Conservation (phyloP, 2,113 vertebrate genomes). For the Pipra filicauda region DNA sequence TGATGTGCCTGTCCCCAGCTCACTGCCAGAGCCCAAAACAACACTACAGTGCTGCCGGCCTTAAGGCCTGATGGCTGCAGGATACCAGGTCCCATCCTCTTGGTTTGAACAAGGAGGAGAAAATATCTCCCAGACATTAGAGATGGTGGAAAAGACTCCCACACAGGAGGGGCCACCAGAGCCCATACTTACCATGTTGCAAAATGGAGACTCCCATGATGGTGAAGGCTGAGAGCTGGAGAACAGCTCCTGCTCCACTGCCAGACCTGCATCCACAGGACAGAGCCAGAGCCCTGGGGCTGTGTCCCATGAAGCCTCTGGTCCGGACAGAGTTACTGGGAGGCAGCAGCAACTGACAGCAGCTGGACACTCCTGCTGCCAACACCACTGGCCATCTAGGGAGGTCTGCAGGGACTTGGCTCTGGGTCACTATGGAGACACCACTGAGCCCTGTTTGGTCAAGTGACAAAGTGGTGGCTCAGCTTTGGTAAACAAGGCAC, state of each 20-base stretch:
- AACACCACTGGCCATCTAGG: not conserved
- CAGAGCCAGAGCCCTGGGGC: not conserved
- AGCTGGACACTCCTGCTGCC: not conserved
- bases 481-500: not conserved
- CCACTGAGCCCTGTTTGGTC: not conserved
- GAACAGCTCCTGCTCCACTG: not conserved
- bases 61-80: not conserved
- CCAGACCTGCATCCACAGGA: not conserved
- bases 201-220: rapidly evolving
- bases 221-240: not conserved
- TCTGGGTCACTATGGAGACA: not conserved
- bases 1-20: not conserved
- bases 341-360: not conserved
- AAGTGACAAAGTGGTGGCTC: not conserved
- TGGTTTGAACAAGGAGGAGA: not conserved
- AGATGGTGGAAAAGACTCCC: not conserved
- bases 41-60: rapidly evolving
- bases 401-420: not conserved
- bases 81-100: not conserved
- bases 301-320: rapidly evolving
- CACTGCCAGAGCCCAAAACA: rapidly evolving
- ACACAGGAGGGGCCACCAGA: not conserved
- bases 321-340: rapidly evolving
- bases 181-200: rapidly evolving
- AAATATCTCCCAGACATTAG: not conserved